Evolutionary conservation across 2,113 vertebrate species (phyloP).

Genomic region (Kryptolebias marmoratus): DNA sequence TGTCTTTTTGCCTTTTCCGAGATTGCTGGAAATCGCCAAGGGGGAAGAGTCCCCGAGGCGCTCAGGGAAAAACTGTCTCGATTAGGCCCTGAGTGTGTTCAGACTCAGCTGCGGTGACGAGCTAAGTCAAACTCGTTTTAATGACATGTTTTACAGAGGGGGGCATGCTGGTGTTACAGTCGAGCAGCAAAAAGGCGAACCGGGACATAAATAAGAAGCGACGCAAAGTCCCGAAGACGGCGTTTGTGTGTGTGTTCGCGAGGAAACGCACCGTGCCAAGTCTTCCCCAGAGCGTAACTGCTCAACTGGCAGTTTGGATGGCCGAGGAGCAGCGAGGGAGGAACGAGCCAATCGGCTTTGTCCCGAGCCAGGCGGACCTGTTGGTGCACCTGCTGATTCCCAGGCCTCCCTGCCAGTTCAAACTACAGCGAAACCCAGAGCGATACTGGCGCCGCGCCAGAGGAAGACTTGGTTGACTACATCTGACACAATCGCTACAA

Average conservation of each 20-base stretch:
- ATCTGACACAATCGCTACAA: slow-evolving; percentile 49
- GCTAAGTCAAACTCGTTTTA: no score
- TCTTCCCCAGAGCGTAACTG: slow-evolving; percentile 50
- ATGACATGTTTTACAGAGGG: background rate
- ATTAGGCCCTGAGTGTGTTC: no score
- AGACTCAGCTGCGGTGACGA: no score
- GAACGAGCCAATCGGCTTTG: slow-evolving; percentile 48
- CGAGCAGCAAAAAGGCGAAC: background rate
- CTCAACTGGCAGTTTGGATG: slow-evolving; percentile 55
- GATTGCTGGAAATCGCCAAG: background rate
- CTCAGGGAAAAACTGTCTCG: no score
- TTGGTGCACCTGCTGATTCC: slow-evolving; percentile 77
- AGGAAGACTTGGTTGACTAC: slow-evolving; percentile 69
- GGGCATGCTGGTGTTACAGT: background rate
- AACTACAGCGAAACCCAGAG: slow-evolving; percentile 78
- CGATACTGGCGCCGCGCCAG: slow-evolving; percentile 82
- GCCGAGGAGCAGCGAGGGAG: slow-evolving; percentile 31
- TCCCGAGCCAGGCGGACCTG: slow-evolving; percentile 55
- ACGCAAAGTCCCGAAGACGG: background rate
- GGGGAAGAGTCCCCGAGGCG: slow-evolving; percentile 8
- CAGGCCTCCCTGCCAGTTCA: slow-evolving; percentile 69
- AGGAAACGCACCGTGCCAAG: slow-evolving; percentile 33
- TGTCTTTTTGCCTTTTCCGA: background rate
- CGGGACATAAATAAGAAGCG: slow-evolving; percentile 12
- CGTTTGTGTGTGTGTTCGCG: slow-evolving; percentile 6